Percentiles rank a stretch among this genome's conserved stretches.
These are phyloP conservation scores for Chelonoidis abingdonii DNA, from an alignment of 2,113 vertebrate species.

Conservation along the genomic window DNA sequence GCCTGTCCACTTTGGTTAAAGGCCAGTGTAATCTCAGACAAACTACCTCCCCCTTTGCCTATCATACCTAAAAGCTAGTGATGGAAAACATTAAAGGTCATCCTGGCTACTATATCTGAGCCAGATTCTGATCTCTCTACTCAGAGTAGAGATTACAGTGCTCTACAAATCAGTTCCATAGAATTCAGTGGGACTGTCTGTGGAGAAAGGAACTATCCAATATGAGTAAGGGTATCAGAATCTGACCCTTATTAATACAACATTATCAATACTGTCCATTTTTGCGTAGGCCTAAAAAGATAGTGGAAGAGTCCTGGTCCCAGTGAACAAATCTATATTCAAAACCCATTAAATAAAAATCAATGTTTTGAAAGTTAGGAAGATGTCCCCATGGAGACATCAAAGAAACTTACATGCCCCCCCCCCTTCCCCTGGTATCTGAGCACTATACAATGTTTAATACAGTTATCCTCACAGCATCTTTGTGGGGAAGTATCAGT, in stretches of 20 bases:
- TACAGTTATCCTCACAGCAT: not conserved
- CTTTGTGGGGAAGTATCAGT: not conserved
- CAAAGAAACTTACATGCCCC: no score
- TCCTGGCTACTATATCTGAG: not conserved
- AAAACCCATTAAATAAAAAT: no score
- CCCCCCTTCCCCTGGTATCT: not conserved
- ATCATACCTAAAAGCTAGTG: no score
- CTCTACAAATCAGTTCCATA: constrained; percentile 13
- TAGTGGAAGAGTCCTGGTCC: no score
- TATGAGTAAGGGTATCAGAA: no score
- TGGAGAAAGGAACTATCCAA: no score
- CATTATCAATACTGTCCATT: no score
- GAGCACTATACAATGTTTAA: not conserved
- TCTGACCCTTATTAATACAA: not conserved
- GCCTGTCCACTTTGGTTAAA: constrained; percentile 2
- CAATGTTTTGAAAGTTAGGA: no score
- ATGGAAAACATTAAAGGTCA: no score
- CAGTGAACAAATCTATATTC: no score
- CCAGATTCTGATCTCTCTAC: not conserved
- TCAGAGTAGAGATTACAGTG: not conserved
- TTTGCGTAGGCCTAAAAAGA: no score
- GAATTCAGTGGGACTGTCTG: not conserved
- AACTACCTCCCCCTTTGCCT: not conserved
- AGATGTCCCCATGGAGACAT: no score
- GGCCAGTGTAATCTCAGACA: not conserved